A percentile compares a stretch with the other conserved stretches of the same genome.
Conservation (phyloP, 1,140 invertebrate genomes). For the Eumeta japonica region DNA sequence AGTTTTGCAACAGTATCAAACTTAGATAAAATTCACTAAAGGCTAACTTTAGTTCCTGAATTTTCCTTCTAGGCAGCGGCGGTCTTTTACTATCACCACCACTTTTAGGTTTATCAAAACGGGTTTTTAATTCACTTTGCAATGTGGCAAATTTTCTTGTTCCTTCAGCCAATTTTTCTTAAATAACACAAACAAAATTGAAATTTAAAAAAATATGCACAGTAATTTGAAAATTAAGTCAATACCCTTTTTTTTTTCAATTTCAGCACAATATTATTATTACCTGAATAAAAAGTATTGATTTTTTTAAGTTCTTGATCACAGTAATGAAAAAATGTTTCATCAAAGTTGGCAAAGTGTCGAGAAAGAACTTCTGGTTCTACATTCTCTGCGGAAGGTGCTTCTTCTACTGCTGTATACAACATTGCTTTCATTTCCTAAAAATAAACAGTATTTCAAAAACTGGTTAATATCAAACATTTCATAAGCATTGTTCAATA, state of each 20-base stretch:
- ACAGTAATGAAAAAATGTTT: conserved; percentile 92
- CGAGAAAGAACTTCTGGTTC: conserved; percentile 84
- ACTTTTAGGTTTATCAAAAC: conserved; percentile 64
- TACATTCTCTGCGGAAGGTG: conserved; percentile 81
- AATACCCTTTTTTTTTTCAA: too few relatives aligned
- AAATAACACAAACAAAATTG: too few relatives aligned
- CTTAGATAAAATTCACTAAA: conserved; percentile 99
- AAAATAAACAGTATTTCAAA: conserved; percentile 12
- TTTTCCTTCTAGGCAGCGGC: conserved; percentile 70
- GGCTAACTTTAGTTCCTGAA: conserved; percentile 93
- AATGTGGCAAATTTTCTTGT: conserved; percentile 90
- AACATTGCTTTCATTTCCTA: conserved; percentile 92
- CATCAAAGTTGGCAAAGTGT: conserved; percentile 94
- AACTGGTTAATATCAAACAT: too few relatives aligned
- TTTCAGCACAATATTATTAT: too few relatives aligned
- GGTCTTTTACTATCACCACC: conserved; percentile 59
- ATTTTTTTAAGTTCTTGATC: conserved; percentile 95
- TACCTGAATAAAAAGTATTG: conserved; percentile 96
- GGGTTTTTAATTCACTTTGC: conserved; percentile 82
- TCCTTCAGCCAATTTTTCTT: conserved; percentile 97
- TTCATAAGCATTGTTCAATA: too few relatives aligned
- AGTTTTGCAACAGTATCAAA: conserved; percentile 88
- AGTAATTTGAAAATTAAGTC: too few relatives aligned
- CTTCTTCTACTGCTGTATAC: conserved; percentile 84
- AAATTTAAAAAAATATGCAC: too few relatives aligned